These are phyloP conservation scores for Scolopax bukidnonensis DNA, from an alignment of 2,797 vertebrate genomes.

Conservation along the genomic window DNA sequence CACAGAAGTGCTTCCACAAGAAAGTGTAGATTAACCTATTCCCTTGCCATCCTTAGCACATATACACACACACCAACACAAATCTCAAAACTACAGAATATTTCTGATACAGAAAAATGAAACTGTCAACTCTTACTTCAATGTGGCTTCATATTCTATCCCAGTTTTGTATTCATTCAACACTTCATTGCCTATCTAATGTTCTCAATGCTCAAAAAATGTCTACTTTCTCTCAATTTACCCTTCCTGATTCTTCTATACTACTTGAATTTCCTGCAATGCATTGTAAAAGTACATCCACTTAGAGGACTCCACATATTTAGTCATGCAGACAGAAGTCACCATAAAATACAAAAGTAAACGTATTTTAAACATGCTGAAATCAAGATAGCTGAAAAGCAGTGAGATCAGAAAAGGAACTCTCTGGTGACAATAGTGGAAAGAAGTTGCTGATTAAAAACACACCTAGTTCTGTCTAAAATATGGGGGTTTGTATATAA, in stretches of 20 bases:
- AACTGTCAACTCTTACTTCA: background rate
- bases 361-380: background rate
- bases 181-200: background rate
- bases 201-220: background rate
- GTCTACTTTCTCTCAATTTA: background rate
- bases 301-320: background rate
- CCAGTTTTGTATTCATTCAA: background rate
- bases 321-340: background rate
- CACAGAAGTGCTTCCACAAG: background rate
- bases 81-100: background rate
- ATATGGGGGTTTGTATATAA: background rate
- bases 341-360: background rate
- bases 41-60: background rate
- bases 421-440: fast-evolving
- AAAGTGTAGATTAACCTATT: fast-evolving
- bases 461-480: background rate
- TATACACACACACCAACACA: background rate
- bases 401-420: background rate
- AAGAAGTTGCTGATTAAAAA: background rate
- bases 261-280: background rate
- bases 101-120: background rate
- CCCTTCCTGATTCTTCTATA: background rate
- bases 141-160: background rate
- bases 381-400: background rate
- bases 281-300: background rate